Evolutionary conservation across 2,797 vertebrate species (phyloP).

Genomic region (Tadarida brasiliensis): DNA sequence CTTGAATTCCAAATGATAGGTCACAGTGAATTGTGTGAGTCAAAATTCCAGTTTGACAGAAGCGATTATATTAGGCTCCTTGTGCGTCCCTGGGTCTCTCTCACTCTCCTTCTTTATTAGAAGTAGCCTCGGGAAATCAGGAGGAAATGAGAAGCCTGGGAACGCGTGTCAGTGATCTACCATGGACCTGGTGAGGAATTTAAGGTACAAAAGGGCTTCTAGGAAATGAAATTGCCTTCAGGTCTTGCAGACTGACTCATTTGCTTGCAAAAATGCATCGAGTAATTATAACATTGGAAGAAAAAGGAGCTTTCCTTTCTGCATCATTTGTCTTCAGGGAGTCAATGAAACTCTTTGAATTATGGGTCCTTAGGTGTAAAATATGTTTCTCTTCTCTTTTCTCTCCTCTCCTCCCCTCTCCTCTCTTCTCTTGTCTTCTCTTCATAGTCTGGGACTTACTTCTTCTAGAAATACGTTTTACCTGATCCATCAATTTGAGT

Average conservation of each 20-base stretch:
- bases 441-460: background rate
- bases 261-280: conserved; percentile 1
- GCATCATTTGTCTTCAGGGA: conserved; percentile 64
- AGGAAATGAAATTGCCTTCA: conserved; percentile 85
- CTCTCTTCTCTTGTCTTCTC: background rate
- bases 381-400: background rate
- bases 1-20: conserved; percentile 54
- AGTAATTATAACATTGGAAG: conserved; percentile 71
- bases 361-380: conserved; percentile 20
- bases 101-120: conserved; percentile 68
- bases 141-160: conserved; percentile 83
- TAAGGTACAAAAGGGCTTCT: conserved; percentile 80
- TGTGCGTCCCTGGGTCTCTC: background rate
- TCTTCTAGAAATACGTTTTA: conserved; percentile 66
- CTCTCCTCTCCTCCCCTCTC: background rate
- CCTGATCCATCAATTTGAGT: conserved; percentile 56
- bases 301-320: conserved; percentile 59
- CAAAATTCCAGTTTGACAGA: conserved; percentile 81
- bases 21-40: conserved; percentile 73
- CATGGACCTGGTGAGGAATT: conserved; percentile 80
- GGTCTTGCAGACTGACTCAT: conserved; percentile 79
- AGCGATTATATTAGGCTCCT: conserved; percentile 54
- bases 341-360: conserved; percentile 70
- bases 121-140: conserved; percentile 83
- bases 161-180: conserved; percentile 81